These are phyloP conservation scores for Aphelenchoides besseyi DNA, from an alignment of 1,140 invertebrate species.

Conservation along the genomic window DNA sequence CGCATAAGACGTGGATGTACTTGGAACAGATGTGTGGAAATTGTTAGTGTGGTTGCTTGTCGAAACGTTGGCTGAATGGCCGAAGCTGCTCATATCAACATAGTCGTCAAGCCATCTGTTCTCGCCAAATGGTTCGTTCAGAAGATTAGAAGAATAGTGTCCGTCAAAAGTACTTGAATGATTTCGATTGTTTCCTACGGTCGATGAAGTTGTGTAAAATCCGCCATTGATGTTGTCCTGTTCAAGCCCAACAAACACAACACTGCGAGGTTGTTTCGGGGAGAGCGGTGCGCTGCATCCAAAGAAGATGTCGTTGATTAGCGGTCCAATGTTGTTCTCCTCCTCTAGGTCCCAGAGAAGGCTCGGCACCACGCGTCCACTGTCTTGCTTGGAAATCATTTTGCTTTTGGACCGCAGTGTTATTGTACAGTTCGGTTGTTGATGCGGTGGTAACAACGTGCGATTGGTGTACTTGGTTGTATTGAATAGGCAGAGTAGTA, in stretches of 20 bases:
- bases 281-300: constrained; percentile 9
- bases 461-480: constrained; percentile 14
- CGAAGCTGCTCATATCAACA: constrained; percentile 26
- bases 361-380: neutral
- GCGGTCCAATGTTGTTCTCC: neutral
- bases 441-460: neutral
- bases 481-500: neutral
- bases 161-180: neutral
- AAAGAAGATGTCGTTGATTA: constrained; percentile 20
- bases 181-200: neutral
- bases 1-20: neutral
- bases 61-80: constrained; percentile 2
- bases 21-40: neutral
- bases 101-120: neutral
- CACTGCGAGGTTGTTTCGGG: constrained; percentile 35
- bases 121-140: constrained; percentile 19
- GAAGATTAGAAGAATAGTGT: constrained; percentile 15
- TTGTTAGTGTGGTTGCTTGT: neutral
- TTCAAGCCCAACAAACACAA: constrained; percentile 44
- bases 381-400: neutral
- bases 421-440: neutral
- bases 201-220: constrained; percentile 23
- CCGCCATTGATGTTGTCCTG: constrained; percentile 16
- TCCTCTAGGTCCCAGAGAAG: neutral
- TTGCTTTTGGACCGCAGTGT: neutral